Conservation (phyloP, 2,113 vertebrate species). For the Myiagra hebetior region DNA sequence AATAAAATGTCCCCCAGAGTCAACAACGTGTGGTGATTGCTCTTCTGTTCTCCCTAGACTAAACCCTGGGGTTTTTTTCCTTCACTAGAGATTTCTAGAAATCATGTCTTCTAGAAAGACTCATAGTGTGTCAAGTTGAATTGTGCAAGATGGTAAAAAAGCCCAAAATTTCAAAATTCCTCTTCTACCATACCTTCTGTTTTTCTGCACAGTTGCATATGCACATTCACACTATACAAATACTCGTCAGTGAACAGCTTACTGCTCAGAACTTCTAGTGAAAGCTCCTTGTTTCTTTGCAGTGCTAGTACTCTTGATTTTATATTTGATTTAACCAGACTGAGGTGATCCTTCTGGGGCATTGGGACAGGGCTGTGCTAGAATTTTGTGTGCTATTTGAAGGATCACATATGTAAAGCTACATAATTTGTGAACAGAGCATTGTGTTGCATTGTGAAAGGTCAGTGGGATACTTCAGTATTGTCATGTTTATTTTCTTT, state of each 20-base stretch:
- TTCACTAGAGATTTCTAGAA: not conserved
- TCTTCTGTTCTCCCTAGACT: not conserved
- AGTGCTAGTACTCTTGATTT: not conserved
- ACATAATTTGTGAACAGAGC: not conserved
- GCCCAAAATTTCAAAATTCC: rapidly evolving
- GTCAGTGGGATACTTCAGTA: not conserved
- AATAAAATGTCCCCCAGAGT: not conserved
- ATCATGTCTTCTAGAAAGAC: not conserved
- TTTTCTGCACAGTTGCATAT: not conserved
- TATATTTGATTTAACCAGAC: not conserved
- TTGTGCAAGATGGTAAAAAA: not conserved
- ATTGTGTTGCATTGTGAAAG: not conserved
- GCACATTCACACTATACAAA: not conserved
- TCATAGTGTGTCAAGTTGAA: not conserved
- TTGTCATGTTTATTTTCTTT: not conserved
- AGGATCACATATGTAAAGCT: not conserved
- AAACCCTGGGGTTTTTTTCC: not conserved
- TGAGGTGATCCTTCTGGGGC: not conserved
- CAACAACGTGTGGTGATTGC: not conserved
- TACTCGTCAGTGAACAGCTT: not conserved
- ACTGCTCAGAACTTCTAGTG: not conserved
- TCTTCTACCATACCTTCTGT: not conserved
- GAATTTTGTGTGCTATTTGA: not conserved
- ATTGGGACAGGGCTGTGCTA: not conserved
- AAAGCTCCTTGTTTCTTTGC: not conserved